phyloP scores from a whole-genome alignment of 2,888 invertebrate genomes.

The Ptychoptera contaminata region DNA sequence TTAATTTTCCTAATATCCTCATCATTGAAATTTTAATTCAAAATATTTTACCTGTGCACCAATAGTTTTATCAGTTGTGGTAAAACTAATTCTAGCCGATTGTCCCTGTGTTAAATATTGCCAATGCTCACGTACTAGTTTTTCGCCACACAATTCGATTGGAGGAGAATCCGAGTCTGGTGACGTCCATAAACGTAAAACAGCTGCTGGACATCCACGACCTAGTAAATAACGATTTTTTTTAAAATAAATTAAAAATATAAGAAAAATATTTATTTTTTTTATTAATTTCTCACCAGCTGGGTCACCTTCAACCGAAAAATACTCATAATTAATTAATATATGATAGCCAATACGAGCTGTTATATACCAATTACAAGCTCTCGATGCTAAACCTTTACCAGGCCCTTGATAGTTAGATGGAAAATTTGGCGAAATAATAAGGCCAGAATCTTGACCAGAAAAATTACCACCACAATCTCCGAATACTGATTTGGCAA shows the following conservation, averaged over 20 bases:
- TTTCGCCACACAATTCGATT: conserved; percentile 79
- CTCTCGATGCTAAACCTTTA: conserved; percentile 64
- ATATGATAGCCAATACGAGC: conserved; percentile 75
- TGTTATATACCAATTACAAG: conserved; percentile 93
- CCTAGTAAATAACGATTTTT: conserved; percentile 31
- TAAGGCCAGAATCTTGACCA: conserved; percentile 63
- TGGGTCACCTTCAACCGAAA: conserved; percentile 89
- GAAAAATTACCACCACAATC: conserved; percentile 89
- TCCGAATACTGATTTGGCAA: conserved; percentile 73
- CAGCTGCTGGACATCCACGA: conserved; percentile 84
- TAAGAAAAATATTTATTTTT: neutral
- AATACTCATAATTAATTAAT: conserved; percentile 78
- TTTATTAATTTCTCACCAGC: conserved; percentile 39
- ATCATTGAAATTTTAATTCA: neutral
- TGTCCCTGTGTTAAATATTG: conserved; percentile 76
- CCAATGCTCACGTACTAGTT: conserved; percentile 56
- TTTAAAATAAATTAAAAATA: conserved; percentile 5
- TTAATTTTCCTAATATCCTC: neutral
- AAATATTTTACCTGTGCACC: conserved; percentile 45
- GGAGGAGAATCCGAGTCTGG: conserved; percentile 60
- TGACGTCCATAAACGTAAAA: conserved; percentile 69
- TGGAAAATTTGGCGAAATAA: conserved; percentile 83
- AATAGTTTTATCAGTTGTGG: conserved; percentile 86
- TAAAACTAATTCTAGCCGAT: conserved; percentile 81
- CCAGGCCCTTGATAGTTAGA: conserved; percentile 74